Evolutionary conservation across 2,113 vertebrate species (phyloP), one percentile per base, ranked within the genome.

Genomic region (Lepus americanus): DNA sequence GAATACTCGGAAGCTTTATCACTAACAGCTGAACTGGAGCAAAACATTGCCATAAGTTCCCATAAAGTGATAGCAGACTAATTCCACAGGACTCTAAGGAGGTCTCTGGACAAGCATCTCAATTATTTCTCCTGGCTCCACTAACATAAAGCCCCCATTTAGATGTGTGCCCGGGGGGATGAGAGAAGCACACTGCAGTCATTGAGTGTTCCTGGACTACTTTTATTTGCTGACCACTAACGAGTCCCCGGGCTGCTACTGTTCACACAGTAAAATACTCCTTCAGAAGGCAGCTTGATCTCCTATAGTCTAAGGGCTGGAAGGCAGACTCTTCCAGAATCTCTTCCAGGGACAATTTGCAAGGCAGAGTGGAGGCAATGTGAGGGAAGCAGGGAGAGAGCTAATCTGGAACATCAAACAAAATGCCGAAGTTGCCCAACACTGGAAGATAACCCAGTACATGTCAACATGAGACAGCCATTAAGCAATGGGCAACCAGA

Each of bases 181-280:
- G 39, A 6, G 17, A 33, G 22, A 73, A 49, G 66, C 82, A 95
- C 89, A 92, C 51, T 78, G 79, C 4, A 69, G 96, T 63, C 77
- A 95, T 73, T 96, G 88, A 96, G 49, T 13, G 12, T 16, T 85
- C 80, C 94, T 85, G 61, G 73, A 51, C 53, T 63, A 16, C n/a
- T 87, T 96, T 91, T 92, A 73, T 96, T 94, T 92, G 95, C 94
- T 95, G 88, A 95, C 94, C 96, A 61, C 72, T 82, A 72, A 80
- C 2, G 7, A 85, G 90, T 59, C 91, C 80, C 36, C 23, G 76
- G 64, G 27, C 76, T 27, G 29, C 44, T 36, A 51, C 82, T 93
- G n/a, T 83, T 87, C 16, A 7, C 36, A 20, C 33, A 69, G 20
- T 92, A 16, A 78, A 86, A 89, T 0, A 39, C 59, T 49, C 36